Evolutionary conservation across 2,113 vertebrate genomes (phyloP).

Genomic region (Cygnus buccinator): DNA sequence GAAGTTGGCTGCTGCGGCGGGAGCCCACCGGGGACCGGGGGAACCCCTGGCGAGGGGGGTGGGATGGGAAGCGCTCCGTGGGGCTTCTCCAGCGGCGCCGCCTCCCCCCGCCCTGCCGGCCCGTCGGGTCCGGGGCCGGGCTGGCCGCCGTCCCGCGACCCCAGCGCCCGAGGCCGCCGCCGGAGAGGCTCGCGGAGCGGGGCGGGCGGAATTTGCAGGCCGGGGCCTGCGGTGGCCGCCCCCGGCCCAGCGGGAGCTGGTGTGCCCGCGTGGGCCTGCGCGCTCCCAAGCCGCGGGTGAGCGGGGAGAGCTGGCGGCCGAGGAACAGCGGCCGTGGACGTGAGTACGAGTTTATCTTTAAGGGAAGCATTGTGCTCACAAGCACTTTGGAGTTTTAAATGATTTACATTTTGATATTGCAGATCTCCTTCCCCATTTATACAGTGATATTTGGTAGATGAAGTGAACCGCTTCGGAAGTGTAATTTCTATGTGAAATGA

Average conservation of each 20-base stretch:
- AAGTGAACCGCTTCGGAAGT: background rate
- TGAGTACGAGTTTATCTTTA: fast-evolving
- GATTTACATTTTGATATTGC: background rate
- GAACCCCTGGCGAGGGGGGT: background rate
- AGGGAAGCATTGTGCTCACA: background rate
- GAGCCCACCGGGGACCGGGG: too few relatives aligned
- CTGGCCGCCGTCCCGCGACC: background rate
- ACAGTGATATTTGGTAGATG: fast-evolving
- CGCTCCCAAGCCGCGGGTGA: background rate
- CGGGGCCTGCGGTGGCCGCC: background rate
- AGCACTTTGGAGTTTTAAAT: too few relatives aligned
- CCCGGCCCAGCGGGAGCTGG: too few relatives aligned
- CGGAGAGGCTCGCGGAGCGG: too few relatives aligned
- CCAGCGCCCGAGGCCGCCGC: too few relatives aligned
- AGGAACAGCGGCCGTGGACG: background rate
- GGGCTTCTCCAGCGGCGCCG: too few relatives aligned
- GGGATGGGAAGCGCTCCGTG: too few relatives aligned
- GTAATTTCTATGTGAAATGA: background rate
- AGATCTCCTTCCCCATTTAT: too few relatives aligned
- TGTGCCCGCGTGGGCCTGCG: background rate
- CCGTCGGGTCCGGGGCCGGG: background rate
- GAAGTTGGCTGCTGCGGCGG: background rate
- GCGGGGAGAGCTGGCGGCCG: fast-evolving
- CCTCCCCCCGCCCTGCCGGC: background rate
- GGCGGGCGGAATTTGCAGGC: background rate